Evolutionary conservation across 64 coral and sea anemone species (phyloP).

Genomic region (Pocillopora damicornis): DNA sequence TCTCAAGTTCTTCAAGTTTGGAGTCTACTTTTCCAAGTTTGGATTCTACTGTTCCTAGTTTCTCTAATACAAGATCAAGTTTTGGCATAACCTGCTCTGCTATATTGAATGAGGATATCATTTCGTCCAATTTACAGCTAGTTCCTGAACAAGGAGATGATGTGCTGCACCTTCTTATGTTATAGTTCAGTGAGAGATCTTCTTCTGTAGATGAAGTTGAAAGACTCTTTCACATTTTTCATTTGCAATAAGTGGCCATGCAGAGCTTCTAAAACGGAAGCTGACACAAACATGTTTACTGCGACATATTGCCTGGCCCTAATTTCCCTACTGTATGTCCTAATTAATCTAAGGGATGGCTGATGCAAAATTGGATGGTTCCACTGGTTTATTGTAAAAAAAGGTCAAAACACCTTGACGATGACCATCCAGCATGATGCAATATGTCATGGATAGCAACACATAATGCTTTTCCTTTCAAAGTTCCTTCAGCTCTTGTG

Average conservation of each 20-base stretch:
- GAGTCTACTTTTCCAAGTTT: background rate
- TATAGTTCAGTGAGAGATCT: background rate
- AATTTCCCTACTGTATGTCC: background rate
- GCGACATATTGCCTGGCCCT: background rate
- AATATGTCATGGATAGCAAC: background rate
- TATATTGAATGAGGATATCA: too few relatives aligned
- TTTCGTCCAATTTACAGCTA: too few relatives aligned
- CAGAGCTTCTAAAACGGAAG: background rate
- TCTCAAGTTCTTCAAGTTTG: background rate
- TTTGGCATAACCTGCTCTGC: too few relatives aligned
- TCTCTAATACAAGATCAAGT: background rate
- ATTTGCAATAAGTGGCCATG: background rate
- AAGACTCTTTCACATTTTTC: slow-evolving; percentile 4
- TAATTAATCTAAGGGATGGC: background rate
- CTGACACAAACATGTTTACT: background rate
- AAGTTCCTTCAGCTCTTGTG: slow-evolving; percentile 4
- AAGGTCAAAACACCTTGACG: background rate
- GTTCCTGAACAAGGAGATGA: too few relatives aligned
- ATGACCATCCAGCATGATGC: background rate
- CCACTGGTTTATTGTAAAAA: background rate
- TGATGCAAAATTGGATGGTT: background rate
- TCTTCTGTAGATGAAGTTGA: slow-evolving; percentile 4
- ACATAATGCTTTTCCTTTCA: background rate
- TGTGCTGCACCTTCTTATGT: background rate
- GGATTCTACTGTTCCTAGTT: background rate